A percentile compares a stretch with the other conserved stretches of the same genome.
Evolutionary conservation across 92 coral and sea anemone species (phyloP).

Genomic region (Porites cylindrica): DNA sequence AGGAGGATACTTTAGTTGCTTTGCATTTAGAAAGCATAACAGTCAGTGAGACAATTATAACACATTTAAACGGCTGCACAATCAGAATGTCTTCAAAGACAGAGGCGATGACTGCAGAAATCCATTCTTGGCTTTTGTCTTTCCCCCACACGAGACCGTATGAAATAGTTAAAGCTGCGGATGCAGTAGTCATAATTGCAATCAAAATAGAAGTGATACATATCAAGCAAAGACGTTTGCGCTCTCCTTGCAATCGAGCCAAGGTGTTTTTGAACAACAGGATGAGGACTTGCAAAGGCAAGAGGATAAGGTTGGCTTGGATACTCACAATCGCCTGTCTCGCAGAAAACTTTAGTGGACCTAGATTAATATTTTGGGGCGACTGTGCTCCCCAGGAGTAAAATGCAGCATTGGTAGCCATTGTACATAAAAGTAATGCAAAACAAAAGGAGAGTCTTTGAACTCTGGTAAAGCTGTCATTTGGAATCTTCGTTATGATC

Average conservation of each 20-base stretch:
- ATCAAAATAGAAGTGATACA: slow-evolving; percentile 63
- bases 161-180: slow-evolving; percentile 55
- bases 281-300: slow-evolving; percentile 61
- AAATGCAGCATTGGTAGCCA: slow-evolving; percentile 77
- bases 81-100: slow-evolving; percentile 66
- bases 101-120: slow-evolving; percentile 70
- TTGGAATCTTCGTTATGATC: not conserved
- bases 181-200: slow-evolving; percentile 26
- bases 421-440: slow-evolving; percentile 68
- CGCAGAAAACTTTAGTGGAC: slow-evolving; percentile 64
- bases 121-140: slow-evolving; percentile 74
- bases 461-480: not conserved
- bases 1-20: not conserved
- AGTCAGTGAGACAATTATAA: slow-evolving; percentile 60
- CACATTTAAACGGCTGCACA: slow-evolving; percentile 69
- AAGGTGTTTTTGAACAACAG: slow-evolving; percentile 51
- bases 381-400: slow-evolving; percentile 62
- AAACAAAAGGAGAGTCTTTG: slow-evolving; percentile 45
- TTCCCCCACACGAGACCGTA: slow-evolving; percentile 81
- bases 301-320: slow-evolving; percentile 59
- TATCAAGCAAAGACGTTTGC: slow-evolving; percentile 33
- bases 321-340: slow-evolving; percentile 60
- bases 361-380: slow-evolving; percentile 48
- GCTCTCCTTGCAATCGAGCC: slow-evolving; percentile 10
- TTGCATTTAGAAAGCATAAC: slow-evolving; percentile 25